phyloP scores from a whole-genome alignment of 2,797 vertebrate species.

The Chrysocyon brachyurus region DNA sequence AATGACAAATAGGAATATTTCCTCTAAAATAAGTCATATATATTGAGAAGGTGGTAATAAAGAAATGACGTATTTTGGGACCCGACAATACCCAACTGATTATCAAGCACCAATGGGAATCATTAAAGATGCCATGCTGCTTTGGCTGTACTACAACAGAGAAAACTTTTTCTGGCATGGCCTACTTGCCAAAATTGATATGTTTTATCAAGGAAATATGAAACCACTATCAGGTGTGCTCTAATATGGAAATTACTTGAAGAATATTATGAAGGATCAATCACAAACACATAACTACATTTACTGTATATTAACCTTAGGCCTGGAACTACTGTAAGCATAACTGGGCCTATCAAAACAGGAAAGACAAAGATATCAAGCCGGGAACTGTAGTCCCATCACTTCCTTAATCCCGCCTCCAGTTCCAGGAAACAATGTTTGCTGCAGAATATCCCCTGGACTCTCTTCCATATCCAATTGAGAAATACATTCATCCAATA shows the following conservation, averaged over 20 bases:
- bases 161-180: neutral
- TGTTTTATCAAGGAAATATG: neutral
- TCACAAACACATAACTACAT: neutral
- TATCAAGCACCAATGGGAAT: constrained; percentile 17
- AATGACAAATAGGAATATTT: neutral
- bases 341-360: neutral
- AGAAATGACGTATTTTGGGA: neutral
- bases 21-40: neutral
- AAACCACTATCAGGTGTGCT: neutral
- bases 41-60: neutral
- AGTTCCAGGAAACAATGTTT: neutral
- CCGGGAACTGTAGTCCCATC: neutral
- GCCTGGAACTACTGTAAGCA: neutral
- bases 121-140: neutral
- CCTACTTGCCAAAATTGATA: neutral
- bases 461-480: neutral
- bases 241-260: neutral
- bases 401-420: neutral
- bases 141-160: neutral
- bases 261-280: neutral
- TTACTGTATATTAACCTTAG: neutral
- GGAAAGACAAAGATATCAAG: neutral
- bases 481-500: neutral
- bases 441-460: neutral
- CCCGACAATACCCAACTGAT: constrained; percentile 28